These are phyloP conservation scores for Ormyrus labotus DNA, from an alignment of 2,888 invertebrate genomes.

Conservation along the genomic window DNA sequence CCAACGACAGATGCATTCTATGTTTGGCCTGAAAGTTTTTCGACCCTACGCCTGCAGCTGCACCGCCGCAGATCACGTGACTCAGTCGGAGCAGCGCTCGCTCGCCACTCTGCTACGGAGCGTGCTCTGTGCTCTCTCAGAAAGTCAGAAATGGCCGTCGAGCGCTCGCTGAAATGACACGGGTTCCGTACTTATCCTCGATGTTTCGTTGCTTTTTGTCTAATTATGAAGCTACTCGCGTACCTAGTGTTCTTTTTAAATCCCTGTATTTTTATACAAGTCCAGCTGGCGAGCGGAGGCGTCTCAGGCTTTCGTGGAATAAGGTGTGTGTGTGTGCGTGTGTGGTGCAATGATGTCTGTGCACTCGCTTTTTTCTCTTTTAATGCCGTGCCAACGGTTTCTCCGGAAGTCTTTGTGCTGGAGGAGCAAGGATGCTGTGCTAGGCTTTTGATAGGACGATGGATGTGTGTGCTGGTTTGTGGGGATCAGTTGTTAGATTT, in stretches of 20 bases:
- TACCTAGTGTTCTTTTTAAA: conserved; percentile 68
- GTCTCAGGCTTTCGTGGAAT: conserved; percentile 12
- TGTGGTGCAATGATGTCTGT: too few relatives aligned
- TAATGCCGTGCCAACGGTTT: conserved; percentile 1
- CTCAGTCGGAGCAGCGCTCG: not conserved
- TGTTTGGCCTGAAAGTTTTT: conserved; percentile 37
- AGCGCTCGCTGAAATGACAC: conserved; percentile 61
- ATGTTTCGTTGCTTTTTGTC: conserved; percentile 66
- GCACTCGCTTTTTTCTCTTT: not conserved
- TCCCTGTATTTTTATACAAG: conserved; percentile 65
- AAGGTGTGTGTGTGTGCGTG: conserved; percentile 20
- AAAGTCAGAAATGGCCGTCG: conserved; percentile 46
- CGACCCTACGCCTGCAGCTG: conserved; percentile 20
- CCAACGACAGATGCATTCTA: not conserved
- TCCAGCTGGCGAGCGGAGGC: not conserved
- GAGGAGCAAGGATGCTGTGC: too few relatives aligned
- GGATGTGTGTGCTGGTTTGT: not conserved
- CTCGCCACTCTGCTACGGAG: not conserved
- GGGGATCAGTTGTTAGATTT: not conserved
- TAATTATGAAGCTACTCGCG: conserved; percentile 70
- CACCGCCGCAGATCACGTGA: not conserved
- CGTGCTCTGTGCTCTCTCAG: too few relatives aligned
- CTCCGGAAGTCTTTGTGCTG: not conserved
- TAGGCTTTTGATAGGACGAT: not conserved
- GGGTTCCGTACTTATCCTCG: conserved; percentile 60